Base-by-base conservation (phyloP, 2,113 vertebrate species). In the Oncorhynchus mykiss region DNA sequence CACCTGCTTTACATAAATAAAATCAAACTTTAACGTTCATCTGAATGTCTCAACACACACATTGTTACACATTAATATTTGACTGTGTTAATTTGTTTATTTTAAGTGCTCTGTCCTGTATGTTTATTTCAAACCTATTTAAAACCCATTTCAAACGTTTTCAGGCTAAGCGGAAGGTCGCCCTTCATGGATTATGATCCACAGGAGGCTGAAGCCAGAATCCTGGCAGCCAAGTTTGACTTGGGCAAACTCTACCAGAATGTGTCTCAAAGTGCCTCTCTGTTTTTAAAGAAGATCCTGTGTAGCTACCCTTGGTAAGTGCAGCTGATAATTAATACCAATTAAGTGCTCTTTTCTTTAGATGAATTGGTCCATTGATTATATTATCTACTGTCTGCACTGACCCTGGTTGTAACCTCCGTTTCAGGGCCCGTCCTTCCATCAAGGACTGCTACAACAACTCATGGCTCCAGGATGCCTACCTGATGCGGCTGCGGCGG, bases 381-480 rank as follows among this genome's bases (percentile, higher is more conserved):
- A 45, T 45, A 45, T 11, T 9, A 3, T 45, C 3, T 45, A 45
- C 9, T 3, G 39, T 45, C 9, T 14, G 9, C 4, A 64, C 60
- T 22, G 7, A 54, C 51, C 5, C 51, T 18, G 51, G 51, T 16
- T 54, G 51, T 54, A 54, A 54, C 59, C 66, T 86, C 11, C 18
- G 51, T 81, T 83, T 74, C 90, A 99, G 97, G 96, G 96, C 95
- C 80, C 97, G 98, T 29, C 97, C 98, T 57, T 95, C 96, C 0
- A 91, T 98, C 80, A 97, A 97, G 86, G 97, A 99, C 91, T 99
- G 97, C 91, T 95, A 96, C 51, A 94, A 90, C 84, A 97, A 98
- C 77, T 91, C 97, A 0, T 99, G 98, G 98, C 94, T 99, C 73
- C 98, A 99, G 90, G 97, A 99, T 0, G 97, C 97, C 81, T 99